These are phyloP conservation scores for Darevskia mixta DNA, from an alignment of 2,797 vertebrate genomes.

Conservation along the genomic window DNA sequence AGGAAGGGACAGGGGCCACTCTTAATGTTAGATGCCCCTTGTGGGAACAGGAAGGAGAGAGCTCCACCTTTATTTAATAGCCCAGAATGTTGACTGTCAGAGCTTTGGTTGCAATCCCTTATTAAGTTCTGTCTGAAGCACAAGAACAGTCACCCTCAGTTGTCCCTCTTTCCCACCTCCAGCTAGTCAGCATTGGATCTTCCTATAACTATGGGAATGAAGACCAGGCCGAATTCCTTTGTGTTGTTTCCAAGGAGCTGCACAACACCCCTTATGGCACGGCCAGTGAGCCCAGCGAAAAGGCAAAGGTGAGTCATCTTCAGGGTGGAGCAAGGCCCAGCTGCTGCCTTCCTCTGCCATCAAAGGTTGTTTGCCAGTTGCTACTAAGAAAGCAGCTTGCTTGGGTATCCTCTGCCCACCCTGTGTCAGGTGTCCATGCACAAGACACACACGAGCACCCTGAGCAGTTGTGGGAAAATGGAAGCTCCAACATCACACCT, in stretches of 20 bases:
- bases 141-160: not conserved
- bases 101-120: too few relatives aligned
- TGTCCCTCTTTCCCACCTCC: slow-evolving; percentile 34
- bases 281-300: slow-evolving; percentile 95
- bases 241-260: slow-evolving; percentile 98
- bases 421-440: not conserved
- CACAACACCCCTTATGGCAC: slow-evolving; percentile 94
- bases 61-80: not conserved
- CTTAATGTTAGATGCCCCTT: too few relatives aligned
- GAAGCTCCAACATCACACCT: too few relatives aligned
- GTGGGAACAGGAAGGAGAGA: not conserved
- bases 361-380: not conserved
- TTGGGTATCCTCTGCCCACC: not conserved
- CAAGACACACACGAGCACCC: too few relatives aligned
- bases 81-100: not conserved
- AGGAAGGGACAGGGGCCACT: not conserved
- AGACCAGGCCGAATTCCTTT: slow-evolving; percentile 98
- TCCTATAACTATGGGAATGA: slow-evolving; percentile 99
- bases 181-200: slow-evolving; percentile 98
- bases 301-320: slow-evolving; percentile 92
- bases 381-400: not conserved
- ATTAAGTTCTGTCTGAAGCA: not conserved
- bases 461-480: not conserved
- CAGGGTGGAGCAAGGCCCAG: too few relatives aligned
- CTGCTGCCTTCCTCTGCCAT: not conserved